Evolutionary conservation across 1,140 invertebrate species (phyloP), one percentile per base, ranked within the genome.

Genomic region (Vanessa atalanta): DNA sequence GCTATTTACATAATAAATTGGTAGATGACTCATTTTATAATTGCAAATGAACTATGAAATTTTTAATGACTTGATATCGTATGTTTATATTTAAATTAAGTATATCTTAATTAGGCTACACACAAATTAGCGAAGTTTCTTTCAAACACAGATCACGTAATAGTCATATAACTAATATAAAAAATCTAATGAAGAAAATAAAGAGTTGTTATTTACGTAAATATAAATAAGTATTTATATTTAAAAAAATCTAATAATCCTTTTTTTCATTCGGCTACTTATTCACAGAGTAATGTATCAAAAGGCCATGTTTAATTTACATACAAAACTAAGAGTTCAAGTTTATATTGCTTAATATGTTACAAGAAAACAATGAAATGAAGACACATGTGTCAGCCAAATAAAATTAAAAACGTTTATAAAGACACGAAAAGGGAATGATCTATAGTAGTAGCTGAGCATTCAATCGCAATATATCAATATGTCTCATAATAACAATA

Each of bases 281-380:
- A 9, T 43, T 9, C 37, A 8, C 37, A 50, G 1, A 15, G 15
- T 48, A 51, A 51, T 16, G 23, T 57, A 23, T 57, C 9, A 57
- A 57, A 23, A 23, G 20, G 55, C 23, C 60, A 72, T 63, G 15
- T 37, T 65, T 37, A 53, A 78, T 78, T 78, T 68, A 47, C 65
- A 78, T 72, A 78, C 70, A 75, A 67, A 69, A 68, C 70, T 57
- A 67, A 64, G 66, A 50, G 75, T 80, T 75, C 73, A 78, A 72
- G 73, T 75, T 66, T 50, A 55, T 16, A 69, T 78, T 78, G 37
- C 69, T 37, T 16, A 74, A 78, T 50, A 48, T 51, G 55, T 63
- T 51, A 53, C 9, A 73, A 23, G n/a, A 63, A 73, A 71, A 76
- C 66, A 76, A 76, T 73, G 16, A 64, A 60, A 78, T 74, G 61